A percentile compares a stretch with the other conserved stretches of the same genome.
Conservation (phyloP, 2,113 vertebrate species). For the Epinephelus lanceolatus region DNA sequence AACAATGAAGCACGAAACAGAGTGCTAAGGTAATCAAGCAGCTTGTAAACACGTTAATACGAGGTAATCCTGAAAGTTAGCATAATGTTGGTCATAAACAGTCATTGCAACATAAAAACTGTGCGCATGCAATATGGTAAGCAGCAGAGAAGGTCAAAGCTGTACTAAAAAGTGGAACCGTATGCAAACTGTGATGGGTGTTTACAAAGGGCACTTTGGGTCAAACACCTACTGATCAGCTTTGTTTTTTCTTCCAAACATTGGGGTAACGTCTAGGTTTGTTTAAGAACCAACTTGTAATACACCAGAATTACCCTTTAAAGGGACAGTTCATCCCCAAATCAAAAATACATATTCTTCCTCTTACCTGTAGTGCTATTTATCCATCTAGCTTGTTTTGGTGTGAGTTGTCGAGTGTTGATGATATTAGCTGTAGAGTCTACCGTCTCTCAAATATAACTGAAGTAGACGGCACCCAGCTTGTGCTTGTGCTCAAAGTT, state of each 20-base stretch:
- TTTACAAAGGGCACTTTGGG: background rate
- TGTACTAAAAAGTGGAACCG: background rate
- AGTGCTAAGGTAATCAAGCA: background rate
- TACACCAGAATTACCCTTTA: background rate
- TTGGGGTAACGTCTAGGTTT: background rate
- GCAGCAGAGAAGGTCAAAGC: background rate
- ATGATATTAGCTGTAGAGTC: no score
- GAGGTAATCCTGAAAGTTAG: background rate
- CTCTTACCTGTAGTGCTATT: no score
- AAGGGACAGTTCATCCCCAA: background rate
- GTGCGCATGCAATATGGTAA: background rate
- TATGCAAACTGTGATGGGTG: background rate
- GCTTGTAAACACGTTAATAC: background rate
- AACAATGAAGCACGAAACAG: background rate
- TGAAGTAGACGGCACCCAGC: no score
- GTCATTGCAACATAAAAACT: background rate
- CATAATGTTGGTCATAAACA: background rate
- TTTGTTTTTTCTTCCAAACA: background rate
- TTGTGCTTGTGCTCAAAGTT: no score
- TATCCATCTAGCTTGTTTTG: no score
- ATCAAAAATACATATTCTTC: no score
- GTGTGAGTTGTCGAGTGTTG: no score
- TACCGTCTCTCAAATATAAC: no score
- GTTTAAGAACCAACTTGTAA: background rate
- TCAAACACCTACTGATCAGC: background rate